phyloP scores from a whole-genome alignment of 1,140 invertebrate genomes.

The Temnothorax nylanderi region DNA sequence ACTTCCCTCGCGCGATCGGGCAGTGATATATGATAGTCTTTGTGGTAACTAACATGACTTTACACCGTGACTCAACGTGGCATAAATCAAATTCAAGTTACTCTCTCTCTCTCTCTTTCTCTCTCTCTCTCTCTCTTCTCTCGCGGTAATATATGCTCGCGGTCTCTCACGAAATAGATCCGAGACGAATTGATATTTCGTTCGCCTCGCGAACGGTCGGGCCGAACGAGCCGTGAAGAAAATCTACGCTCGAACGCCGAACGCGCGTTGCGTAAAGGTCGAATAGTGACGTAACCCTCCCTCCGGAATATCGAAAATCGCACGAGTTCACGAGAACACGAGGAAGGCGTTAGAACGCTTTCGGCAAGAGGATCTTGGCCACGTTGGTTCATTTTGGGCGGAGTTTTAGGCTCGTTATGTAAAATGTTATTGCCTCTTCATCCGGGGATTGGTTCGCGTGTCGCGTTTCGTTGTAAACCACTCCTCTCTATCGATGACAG shows the following conservation, averaged over 20 bases:
- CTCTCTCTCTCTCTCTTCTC: background rate
- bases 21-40: slow-evolving; percentile 63
- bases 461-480: slow-evolving; percentile 17
- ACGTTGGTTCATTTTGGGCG: slow-evolving; percentile 31
- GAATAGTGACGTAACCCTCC: background rate
- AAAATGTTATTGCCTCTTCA: slow-evolving; percentile 3
- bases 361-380: background rate
- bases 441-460: background rate
- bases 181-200: slow-evolving; percentile 57
- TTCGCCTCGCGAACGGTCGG: background rate
- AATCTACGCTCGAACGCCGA: slow-evolving; percentile 18
- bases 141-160: background rate
- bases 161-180: slow-evolving; percentile 51
- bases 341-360: slow-evolving; percentile 2
- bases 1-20: slow-evolving; percentile 58
- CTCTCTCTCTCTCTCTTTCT: slow-evolving; percentile 13
- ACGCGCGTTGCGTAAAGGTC: slow-evolving; percentile 36
- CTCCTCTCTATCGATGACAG: slow-evolving; percentile 12
- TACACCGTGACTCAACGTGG: slow-evolving; percentile 58
- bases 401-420: slow-evolving; percentile 32
- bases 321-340: background rate
- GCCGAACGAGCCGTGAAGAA: slow-evolving; percentile 21
- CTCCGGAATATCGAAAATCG: slow-evolving; percentile 16
- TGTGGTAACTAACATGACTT: slow-evolving; percentile 62
- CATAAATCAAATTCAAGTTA: slow-evolving; percentile 61